Base-by-base conservation (phyloP, 2,888 invertebrate genomes). In the Embidobia sp. region DNA sequence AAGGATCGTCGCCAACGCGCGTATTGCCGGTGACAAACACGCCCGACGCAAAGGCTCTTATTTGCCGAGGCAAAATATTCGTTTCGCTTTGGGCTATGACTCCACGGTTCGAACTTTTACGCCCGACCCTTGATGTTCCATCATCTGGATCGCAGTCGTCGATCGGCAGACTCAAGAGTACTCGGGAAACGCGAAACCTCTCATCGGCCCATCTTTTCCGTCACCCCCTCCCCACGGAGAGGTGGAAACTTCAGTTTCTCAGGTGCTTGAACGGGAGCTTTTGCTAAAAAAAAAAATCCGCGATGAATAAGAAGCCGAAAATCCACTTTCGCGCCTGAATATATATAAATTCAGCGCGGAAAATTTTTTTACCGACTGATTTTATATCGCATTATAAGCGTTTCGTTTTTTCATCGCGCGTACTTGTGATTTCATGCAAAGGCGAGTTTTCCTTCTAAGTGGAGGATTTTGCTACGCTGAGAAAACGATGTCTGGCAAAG, bases 151-250 rank as follows among this genome's bases (percentile, higher is more conserved):
- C 70, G 42, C 19, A 46, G 53, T 59, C 53, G 69, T 66, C 70
- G 76, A 70, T 70, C 76, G 75, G 46, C 42, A 59, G 63, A 31
- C 37, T 57, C 53, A 31, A 69, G 63, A 40, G 63, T 27, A 35
- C 76, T 70, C 51, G 37, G 59, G 51, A 69, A 69, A 76, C 75
- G 75, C 63, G 63, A 76, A 64, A 69, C 63, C 75, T 49, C 55
- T 53, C 69, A 44, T 37, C 48, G 37, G 22, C 18, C 19, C 13
- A 49, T 64, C 55, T 64, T 49, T 40, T 49, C 16, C 48, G 57
- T 35, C 29, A 6, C 44, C 16, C 7, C 13, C 40, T 19, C 13
- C 42, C 10, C 11, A 37, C 8, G 8, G 4, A 8, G 27, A 40
- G 44, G 51, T 10, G 40, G 44, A 44, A 40, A 35, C 46, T 42